phyloP scores from a whole-genome alignment of 37 sponge, comb jelly and placozoan genomes.

The Beroe forskalii region DNA sequence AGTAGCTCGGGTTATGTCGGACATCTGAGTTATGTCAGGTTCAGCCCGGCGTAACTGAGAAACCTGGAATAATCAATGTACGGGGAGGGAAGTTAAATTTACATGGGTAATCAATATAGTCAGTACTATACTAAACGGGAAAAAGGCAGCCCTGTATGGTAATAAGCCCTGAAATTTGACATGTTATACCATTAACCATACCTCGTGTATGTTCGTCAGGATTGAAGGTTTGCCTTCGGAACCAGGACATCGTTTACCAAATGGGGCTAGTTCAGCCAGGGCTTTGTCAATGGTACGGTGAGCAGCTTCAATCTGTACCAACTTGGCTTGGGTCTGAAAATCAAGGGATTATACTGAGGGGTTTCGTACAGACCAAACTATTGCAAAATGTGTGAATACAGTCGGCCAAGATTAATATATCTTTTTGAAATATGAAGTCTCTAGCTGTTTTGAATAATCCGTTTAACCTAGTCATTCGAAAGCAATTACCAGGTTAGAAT shows the following conservation, averaged over 20 bases:
- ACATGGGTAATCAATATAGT: no score
- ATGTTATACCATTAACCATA: no score
- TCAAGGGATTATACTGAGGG: not conserved
- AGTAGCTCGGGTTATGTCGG: conserved; percentile 64
- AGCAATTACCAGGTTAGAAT: conserved; percentile 12
- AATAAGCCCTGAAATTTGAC: no score
- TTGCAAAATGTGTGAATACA: no score
- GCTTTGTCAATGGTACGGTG: conserved; percentile 53
- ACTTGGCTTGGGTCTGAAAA: not conserved
- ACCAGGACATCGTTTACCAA: conserved; percentile 3
- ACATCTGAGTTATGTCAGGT: conserved; percentile 35
- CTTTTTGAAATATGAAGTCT: no score
- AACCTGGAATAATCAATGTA: conserved; percentile 43
- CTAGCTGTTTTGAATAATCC: no score
- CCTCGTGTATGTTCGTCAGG: conserved; percentile 40
- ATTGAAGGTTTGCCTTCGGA: conserved; percentile 13
- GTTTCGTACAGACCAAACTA: no score
- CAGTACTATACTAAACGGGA: no score
- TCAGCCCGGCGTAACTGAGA: not conserved
- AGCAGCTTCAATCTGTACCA: conserved; percentile 5
- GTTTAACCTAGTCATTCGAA: not conserved
- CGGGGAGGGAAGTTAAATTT: no score
- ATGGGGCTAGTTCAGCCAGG: conserved; percentile 19
- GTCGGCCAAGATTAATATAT: no score
- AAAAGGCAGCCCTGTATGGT: no score